Evolutionary conservation across 2,888 invertebrate species (phyloP).

Genomic region (Chymomyza amoena): DNA sequence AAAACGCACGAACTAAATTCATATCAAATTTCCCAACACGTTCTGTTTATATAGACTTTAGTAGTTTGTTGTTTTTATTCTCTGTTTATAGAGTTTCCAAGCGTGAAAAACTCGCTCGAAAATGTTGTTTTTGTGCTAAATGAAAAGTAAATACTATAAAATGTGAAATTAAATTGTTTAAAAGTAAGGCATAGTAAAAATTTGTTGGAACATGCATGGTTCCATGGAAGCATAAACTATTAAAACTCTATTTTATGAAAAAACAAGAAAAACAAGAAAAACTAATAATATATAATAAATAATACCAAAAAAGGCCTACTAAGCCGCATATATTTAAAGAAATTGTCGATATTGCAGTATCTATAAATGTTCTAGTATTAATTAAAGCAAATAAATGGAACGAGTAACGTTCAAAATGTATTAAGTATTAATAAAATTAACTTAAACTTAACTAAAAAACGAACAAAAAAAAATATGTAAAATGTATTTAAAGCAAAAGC

Average conservation of each 20-base stretch:
- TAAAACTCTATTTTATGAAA: background rate
- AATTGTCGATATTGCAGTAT: conserved; percentile 70
- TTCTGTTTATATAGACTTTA: background rate
- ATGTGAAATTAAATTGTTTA: background rate
- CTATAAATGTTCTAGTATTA: conserved; percentile 70
- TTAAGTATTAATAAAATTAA: conserved; percentile 30
- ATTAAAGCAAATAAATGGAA: conserved; percentile 41
- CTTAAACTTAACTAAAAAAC: conserved; percentile 26
- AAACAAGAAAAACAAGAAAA: background rate
- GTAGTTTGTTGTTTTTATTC: conserved; percentile 12
- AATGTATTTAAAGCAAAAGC: conserved; percentile 37
- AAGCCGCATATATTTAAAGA: conserved; percentile 44
- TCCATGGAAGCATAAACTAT: background rate
- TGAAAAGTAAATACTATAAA: background rate
- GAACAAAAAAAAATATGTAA: conserved; percentile 36
- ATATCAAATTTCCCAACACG: conserved; percentile 29
- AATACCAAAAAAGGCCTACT: background rate
- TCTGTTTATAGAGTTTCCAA: background rate
- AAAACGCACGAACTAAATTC: conserved; percentile 30
- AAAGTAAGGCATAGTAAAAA: background rate
- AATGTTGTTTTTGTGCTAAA: background rate
- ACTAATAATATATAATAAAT: background rate
- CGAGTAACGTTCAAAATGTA: background rate
- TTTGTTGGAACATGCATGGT: background rate
- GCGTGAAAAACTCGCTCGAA: no score